Evolutionary conservation across 2,797 vertebrate genomes (phyloP).

Genomic region (Scleropages formosus): DNA sequence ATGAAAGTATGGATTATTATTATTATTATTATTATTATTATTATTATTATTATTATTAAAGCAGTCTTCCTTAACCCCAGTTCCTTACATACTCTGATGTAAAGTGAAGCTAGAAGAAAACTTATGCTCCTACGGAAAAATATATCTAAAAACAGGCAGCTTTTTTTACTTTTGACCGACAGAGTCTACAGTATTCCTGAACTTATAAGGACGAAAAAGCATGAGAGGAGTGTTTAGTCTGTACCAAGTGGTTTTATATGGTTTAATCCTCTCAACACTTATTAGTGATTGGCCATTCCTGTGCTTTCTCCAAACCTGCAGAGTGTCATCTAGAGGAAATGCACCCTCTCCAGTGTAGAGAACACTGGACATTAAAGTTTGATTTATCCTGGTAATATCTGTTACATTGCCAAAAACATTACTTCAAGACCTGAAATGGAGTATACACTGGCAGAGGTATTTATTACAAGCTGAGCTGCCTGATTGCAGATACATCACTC

Average conservation of each 20-base stretch:
- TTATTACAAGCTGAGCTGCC: slow-evolving; percentile 70
- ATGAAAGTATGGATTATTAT: too few species aligned
- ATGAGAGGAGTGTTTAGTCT: neutral
- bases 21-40: too few species aligned
- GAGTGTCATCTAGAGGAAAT: slow-evolving; percentile 25
- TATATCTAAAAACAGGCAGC: too few species aligned
- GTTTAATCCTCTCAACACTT: slow-evolving; percentile 7
- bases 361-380: slow-evolving; percentile 57
- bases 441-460: slow-evolving; percentile 56
- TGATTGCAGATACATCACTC: slow-evolving; percentile 63
- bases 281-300: too few species aligned
- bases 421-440: slow-evolving; percentile 59
- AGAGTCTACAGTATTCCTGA: too few species aligned
- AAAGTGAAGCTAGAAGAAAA: too few species aligned
- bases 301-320: neutral
- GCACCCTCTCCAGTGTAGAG: neutral
- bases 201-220: neutral
- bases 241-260: neutral
- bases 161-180: too few species aligned
- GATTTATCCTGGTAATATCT: slow-evolving; percentile 71
- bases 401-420: slow-evolving; percentile 64
- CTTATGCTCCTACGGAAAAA: too few species aligned
- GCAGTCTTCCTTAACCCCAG: too few species aligned
- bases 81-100: too few species aligned
- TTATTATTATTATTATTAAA: too few species aligned